Base-by-base conservation (phyloP, 2,113 vertebrate species). In the Pipra filicauda region DNA sequence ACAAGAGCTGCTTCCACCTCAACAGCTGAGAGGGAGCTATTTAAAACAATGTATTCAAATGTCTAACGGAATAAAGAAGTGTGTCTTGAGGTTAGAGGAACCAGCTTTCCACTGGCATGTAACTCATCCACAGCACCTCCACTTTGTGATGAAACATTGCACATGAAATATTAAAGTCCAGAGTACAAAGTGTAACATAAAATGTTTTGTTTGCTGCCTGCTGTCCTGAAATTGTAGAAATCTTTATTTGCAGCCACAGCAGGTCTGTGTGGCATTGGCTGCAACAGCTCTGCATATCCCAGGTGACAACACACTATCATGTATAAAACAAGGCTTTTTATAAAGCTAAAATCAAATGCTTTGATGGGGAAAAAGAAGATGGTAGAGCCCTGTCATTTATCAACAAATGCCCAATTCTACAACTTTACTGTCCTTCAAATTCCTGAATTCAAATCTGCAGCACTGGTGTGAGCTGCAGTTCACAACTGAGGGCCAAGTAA, bases 1-100 rank as follows among this genome's bases (percentile, higher is more conserved):
- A 94, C 89, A 96, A 95, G 71, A 95, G 71, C 64, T 88, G 64
- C 76, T 87, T 80, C 75, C 28, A 71, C 77, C 58, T 87, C 85
- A 73, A 89, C 96, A 97, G 95, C 96, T 96, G 96, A 96, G 65
- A 88, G 71, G 43, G 64, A 93, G 82, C 94, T 96, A 95, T 94
- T 95, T 97, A 96, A 95, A 97, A 94, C 76, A 94, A 91, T 57
- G 46, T 33, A 89, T 75, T 92, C 62, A 78, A 93, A 93, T 72
- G 70, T 84, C 65, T 37, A 77, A 91, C 27, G 78, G 88, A 91
- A 91, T 74, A 24, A 91, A 91, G 81, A 77, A 72, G 30, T 16
- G 31, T 4, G 5, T 74, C 88, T 94, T 88, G 30, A 88, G 65
- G 64, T 64, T 49, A 49, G 48, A 41, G 30, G 59, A 82, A 91